Base-by-base conservation (phyloP, 2,113 vertebrate species). In the Porphyrio hochstetteri region DNA sequence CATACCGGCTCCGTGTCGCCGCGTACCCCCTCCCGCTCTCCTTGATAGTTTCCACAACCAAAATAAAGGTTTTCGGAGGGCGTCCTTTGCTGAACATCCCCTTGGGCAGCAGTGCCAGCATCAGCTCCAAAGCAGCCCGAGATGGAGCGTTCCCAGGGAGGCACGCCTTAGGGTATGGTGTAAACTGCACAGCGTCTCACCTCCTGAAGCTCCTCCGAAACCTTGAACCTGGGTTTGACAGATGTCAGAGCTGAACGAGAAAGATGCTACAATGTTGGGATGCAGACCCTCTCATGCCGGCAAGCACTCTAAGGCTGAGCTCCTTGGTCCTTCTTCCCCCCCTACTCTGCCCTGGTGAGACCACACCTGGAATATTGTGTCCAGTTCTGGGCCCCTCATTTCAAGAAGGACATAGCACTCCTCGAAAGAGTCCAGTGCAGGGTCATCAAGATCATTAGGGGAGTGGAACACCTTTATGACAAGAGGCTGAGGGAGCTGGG, bases 1-100 rank as follows among this genome's bases (percentile, higher is more conserved):
- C 44, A 18, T 61, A 36, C 48, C 4, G 3, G 1, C 16, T 29
- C 5, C 14, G 23, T 80, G 46, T n/a, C 1, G 0, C 42, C 27
- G 68, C 16, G 16, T 53, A 4, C 4, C 1, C 15, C 16, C 7
- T 55, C 52, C 71, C 4, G 7, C 33, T 59, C 42, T 17, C 17
- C 15, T 52, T 12, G 7, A 5, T 12, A 23, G 42, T 35, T 64
- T 55, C 60, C 19, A 4, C 16, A 25, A 31, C 8, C 46, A 18
- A 33, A 57, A 4, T 5, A 16, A 29, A 38, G 10, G 11, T 23
- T 13, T 57, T 77, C 3, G 21, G 38, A 61, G 35, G 50, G 33
- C 46, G 5, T 44, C 57, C 42, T 33, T 46, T 52, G 50, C 38
- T 63, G 57, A 33, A 6, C 3, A 3, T 36, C 55, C 35, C 38